Conservation (phyloP, 2,113 vertebrate species). For the Festucalex cinctus region DNA sequence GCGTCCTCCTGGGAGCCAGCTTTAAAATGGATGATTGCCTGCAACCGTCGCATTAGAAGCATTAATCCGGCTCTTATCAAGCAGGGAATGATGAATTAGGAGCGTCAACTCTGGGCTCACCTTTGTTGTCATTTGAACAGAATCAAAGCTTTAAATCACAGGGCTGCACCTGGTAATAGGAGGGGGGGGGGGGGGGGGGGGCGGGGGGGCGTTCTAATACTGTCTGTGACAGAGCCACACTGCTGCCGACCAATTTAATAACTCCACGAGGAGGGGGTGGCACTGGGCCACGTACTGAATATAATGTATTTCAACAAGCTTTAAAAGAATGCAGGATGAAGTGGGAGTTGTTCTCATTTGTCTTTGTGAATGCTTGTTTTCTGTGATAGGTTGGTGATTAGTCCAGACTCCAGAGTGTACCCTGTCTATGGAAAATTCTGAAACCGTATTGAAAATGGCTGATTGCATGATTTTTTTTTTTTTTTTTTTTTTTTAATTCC, state of each 20-base stretch:
- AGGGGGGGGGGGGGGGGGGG: conserved; percentile 52
- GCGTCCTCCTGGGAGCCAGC: conserved; percentile 62
- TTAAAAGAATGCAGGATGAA: conserved; percentile 57
- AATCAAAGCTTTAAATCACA: conserved; percentile 79
- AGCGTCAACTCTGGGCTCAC: conserved; percentile 71
- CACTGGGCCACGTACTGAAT: conserved; percentile 50
- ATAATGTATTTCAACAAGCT: conserved; percentile 64
- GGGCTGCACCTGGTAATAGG: conserved; percentile 71
- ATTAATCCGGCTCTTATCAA: conserved; percentile 77
- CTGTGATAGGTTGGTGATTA: background rate
- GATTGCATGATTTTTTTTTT: too few species aligned
- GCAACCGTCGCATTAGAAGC: conserved; percentile 70
- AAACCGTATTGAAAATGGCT: too few species aligned
- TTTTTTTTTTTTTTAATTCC: too few species aligned
- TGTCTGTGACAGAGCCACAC: conserved; percentile 58
- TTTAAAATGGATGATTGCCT: conserved; percentile 76
- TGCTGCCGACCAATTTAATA: conserved; percentile 70
- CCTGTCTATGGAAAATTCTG: background rate
- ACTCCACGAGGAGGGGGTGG: conserved; percentile 60
- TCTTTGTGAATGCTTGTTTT: conserved; percentile 16
- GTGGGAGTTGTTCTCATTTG: conserved; percentile 48
- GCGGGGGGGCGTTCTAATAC: conserved; percentile 58
- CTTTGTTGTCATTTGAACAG: conserved; percentile 77
- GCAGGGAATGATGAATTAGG: conserved; percentile 74
- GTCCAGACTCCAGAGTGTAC: background rate